Evolutionary conservation across 2,113 vertebrate species (phyloP).

Genomic region (Pimephales promelas): DNA sequence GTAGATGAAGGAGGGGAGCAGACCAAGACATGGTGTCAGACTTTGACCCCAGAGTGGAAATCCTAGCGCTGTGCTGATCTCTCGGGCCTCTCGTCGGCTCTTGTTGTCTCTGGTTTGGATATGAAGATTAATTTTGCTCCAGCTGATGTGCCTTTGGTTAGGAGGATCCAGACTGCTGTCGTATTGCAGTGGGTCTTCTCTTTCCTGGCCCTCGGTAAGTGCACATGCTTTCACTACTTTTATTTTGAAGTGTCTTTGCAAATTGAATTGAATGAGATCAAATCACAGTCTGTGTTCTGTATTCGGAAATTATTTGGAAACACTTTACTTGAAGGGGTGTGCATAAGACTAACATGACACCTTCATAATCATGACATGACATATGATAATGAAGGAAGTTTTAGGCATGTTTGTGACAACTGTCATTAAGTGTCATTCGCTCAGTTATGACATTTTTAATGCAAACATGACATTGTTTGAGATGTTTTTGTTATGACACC

Average conservation of each 20-base stretch:
- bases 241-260: neutral
- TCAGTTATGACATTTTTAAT: too few species aligned
- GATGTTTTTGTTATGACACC: too few species aligned
- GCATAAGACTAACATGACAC: too few species aligned
- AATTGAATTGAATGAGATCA: neutral
- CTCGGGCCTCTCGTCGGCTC: constrained; percentile 26
- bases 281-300: neutral
- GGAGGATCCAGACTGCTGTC: constrained; percentile 79
- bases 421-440: too few species aligned
- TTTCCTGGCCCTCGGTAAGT: constrained; percentile 84
- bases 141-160: constrained; percentile 63
- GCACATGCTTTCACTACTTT: neutral
- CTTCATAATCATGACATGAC: too few species aligned
- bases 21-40: constrained; percentile 55
- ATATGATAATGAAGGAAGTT: too few species aligned
- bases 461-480: too few species aligned
- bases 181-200: constrained; percentile 82
- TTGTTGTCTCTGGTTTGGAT: constrained; percentile 16
- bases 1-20: constrained; percentile 45
- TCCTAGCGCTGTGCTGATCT: neutral
- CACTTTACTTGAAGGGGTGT: too few species aligned
- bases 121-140: constrained; percentile 85
- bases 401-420: too few species aligned
- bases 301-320: too few species aligned
- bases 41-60: constrained; percentile 69